Conservation (phyloP, 2,113 vertebrate genomes). For the Peromyscus californicus region DNA sequence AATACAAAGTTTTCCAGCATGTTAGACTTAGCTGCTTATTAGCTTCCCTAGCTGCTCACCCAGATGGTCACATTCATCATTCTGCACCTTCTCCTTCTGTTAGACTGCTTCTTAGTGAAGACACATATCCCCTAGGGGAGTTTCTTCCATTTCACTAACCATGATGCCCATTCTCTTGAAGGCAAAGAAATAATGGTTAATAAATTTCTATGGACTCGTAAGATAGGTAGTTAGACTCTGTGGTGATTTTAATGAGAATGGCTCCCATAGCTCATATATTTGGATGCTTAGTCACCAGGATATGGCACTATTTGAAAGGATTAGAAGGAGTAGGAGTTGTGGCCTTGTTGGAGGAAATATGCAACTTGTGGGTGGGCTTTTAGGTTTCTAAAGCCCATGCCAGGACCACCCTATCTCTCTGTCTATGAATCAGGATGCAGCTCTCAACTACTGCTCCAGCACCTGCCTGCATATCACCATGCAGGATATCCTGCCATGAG, state of each 20-base stretch:
- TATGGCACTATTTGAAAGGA: not conserved
- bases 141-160: slow-evolving; percentile 39
- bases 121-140: not conserved
- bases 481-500: not conserved
- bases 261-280: not conserved
- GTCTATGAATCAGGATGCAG: not conserved
- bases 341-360: not conserved
- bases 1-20: not conserved
- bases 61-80: not conserved
- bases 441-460: not conserved
- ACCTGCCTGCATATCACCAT: not conserved
- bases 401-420: not conserved
- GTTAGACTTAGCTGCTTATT: slow-evolving; percentile 18
- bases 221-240: not conserved
- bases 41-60: not conserved
- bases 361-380: not conserved
- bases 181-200: slow-evolving; percentile 29
- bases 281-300: not conserved
- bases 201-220: slow-evolving; percentile 24
- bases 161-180: not conserved
- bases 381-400: not conserved
- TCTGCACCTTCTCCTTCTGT: slow-evolving; percentile 32
- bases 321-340: not conserved
- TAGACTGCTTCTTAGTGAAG: not conserved
- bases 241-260: not conserved